These are phyloP conservation scores for Scaptomyza tumidula DNA, from an alignment of 2,888 invertebrate species.

Conservation along the genomic window DNA sequence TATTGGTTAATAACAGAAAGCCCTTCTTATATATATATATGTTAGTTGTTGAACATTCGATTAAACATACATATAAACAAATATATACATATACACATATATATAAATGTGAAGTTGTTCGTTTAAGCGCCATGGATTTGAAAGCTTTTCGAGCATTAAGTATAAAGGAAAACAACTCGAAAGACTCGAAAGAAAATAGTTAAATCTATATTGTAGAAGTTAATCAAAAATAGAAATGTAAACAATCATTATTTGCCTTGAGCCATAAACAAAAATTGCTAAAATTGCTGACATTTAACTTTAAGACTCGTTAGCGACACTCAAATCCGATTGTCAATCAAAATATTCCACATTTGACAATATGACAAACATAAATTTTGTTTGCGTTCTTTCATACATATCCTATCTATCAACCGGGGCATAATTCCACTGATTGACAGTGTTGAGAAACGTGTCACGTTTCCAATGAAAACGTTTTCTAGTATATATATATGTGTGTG, in stretches of 20 bases:
- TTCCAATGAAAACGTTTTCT: slow-evolving; percentile 29
- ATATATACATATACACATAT: slow-evolving; percentile 5
- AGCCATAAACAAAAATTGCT: slow-evolving; percentile 40
- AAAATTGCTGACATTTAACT: not conserved
- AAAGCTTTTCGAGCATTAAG: slow-evolving; percentile 13
- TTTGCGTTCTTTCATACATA: no score
- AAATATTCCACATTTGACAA: slow-evolving; percentile 39
- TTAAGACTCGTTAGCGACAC: slow-evolving; percentile 48
- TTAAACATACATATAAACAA: slow-evolving; percentile 11
- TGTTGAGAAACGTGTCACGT: slow-evolving; percentile 56
- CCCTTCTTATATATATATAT: slow-evolving; percentile 28
- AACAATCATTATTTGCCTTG: slow-evolving; percentile 25
- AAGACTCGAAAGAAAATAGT: no score
- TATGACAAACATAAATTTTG: no score
- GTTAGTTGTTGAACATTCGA: not conserved
- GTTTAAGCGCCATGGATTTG: slow-evolving; percentile 64
- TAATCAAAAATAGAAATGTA: slow-evolving; percentile 17
- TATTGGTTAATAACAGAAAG: slow-evolving; percentile 72
- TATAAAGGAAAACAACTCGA: no score
- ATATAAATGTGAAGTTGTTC: slow-evolving; percentile 6
- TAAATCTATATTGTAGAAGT: slow-evolving; percentile 17
- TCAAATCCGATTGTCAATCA: slow-evolving; percentile 74
- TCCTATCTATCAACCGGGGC: not conserved
- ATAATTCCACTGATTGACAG: slow-evolving; percentile 20
- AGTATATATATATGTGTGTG: slow-evolving; percentile 5